phyloP scores from a whole-genome alignment of 2,113 vertebrate genomes.

The Pongo pygmaeus region DNA sequence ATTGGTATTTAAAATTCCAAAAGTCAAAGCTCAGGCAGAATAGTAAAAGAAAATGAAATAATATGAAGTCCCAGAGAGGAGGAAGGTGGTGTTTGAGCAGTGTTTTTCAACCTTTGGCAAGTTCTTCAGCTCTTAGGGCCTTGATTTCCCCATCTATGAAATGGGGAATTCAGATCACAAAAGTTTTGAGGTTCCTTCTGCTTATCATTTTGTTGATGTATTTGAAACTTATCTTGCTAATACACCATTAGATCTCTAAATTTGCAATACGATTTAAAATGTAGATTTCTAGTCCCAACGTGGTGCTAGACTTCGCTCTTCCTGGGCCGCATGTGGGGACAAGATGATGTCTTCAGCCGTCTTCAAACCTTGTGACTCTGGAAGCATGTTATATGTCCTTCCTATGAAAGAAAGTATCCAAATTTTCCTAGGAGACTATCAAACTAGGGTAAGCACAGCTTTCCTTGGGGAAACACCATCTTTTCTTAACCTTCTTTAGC shows the following conservation, averaged over 20 bases:
- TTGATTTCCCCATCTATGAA: neutral
- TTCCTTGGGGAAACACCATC: neutral
- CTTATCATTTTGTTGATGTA: neutral
- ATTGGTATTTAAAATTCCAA: neutral
- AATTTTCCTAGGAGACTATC: neutral
- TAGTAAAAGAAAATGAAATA: neutral
- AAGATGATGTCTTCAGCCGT: neutral
- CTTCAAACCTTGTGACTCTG: neutral
- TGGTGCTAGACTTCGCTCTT: neutral
- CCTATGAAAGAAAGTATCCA: neutral
- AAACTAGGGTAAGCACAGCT: neutral
- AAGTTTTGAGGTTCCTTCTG: neutral
- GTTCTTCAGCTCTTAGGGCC: neutral
- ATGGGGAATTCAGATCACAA: neutral
- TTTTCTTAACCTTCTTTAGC: neutral
- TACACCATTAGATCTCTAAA: neutral
- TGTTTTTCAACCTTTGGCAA: neutral
- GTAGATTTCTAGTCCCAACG: constrained; percentile 46
- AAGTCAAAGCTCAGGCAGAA: neutral
- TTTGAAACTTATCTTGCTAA: neutral
- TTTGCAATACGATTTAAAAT: neutral
- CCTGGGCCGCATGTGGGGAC: neutral
- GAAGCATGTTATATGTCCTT: neutral
- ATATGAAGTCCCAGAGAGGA: neutral
- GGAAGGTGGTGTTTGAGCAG: neutral